phyloP scores from a whole-genome alignment of 2,888 invertebrate genomes.

The Spodoptera picta region DNA sequence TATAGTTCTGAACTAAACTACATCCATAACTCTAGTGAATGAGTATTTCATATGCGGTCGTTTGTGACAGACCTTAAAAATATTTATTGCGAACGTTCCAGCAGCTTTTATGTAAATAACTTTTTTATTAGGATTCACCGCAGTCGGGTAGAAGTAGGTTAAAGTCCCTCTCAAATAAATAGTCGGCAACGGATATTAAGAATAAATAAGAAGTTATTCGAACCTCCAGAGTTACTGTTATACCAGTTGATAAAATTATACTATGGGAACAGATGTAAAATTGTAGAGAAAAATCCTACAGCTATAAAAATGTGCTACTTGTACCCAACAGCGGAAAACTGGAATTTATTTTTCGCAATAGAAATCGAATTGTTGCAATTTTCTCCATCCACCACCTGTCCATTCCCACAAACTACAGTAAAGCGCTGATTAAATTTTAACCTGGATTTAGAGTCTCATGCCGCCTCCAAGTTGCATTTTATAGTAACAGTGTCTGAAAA shows the following conservation, averaged over 20 bases:
- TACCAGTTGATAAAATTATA: too few species aligned
- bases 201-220: slow-evolving; percentile 37
- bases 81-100: slow-evolving; percentile 44
- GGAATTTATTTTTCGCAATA: slow-evolving; percentile 16
- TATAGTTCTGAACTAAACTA: slow-evolving; percentile 47
- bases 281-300: too few species aligned
- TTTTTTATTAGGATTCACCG: too few species aligned
- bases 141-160: slow-evolving; percentile 33
- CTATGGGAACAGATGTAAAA: too few species aligned
- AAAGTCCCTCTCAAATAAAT: slow-evolving; percentile 37
- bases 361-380: slow-evolving; percentile 23
- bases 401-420: slow-evolving; percentile 27
- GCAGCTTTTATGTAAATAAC: slow-evolving; percentile 39
- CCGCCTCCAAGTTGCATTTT: slow-evolving; percentile 37
- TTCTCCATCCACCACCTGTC: slow-evolving; percentile 20
- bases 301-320: slow-evolving; percentile 7
- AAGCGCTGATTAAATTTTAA: slow-evolving; percentile 48
- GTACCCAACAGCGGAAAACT: background rate
- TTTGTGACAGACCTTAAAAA: slow-evolving; percentile 47
- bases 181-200: slow-evolving; percentile 48
- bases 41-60: slow-evolving; percentile 52
- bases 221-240: slow-evolving; percentile 12
- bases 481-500: slow-evolving; percentile 32
- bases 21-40: slow-evolving; percentile 43
- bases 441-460: slow-evolving; percentile 24